Percentiles rank a stretch among this genome's conserved stretches.
Conservation (phyloP, 2,888 invertebrate genomes). For the Tiliacea citrago region DNA sequence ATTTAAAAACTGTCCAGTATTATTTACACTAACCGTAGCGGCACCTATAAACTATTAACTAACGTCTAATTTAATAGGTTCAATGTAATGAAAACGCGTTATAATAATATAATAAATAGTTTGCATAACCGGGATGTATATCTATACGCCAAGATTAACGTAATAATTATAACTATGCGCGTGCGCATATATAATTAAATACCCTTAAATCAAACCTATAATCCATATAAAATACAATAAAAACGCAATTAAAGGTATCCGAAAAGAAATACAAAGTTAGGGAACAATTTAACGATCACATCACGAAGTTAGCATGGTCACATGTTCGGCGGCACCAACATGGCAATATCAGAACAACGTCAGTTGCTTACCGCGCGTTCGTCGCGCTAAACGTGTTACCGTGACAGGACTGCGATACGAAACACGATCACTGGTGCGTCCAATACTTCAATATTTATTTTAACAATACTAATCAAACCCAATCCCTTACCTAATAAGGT, state of each 20-base stretch:
- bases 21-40: slow-evolving; percentile 33
- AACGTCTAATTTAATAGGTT: slow-evolving; percentile 34
- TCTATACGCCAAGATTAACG: slow-evolving; percentile 11
- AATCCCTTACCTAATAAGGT: slow-evolving; percentile 57
- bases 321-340: slow-evolving; percentile 86
- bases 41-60: slow-evolving; percentile 30
- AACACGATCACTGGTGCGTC: slow-evolving; percentile 83
- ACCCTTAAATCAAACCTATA: neutral
- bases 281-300: slow-evolving; percentile 78
- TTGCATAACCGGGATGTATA: slow-evolving; percentile 42
- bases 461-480: slow-evolving; percentile 59
- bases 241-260: slow-evolving; percentile 22
- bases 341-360: slow-evolving; percentile 72
- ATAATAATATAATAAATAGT: slow-evolving; percentile 31
- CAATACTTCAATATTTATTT: slow-evolving; percentile 63
- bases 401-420: slow-evolving; percentile 64
- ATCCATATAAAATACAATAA: slow-evolving; percentile 3
- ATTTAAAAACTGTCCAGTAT: slow-evolving; percentile 16
- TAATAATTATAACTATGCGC: slow-evolving; percentile 48
- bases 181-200: slow-evolving; percentile 37
- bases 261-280: slow-evolving; percentile 47
- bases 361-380: slow-evolving; percentile 84
- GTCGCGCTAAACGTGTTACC: slow-evolving; percentile 81
- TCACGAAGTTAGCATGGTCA: slow-evolving; percentile 84
- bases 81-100: slow-evolving; percentile 39